phyloP scores from a whole-genome alignment of 2,113 vertebrate genomes.

The Carollia perspicillata region DNA sequence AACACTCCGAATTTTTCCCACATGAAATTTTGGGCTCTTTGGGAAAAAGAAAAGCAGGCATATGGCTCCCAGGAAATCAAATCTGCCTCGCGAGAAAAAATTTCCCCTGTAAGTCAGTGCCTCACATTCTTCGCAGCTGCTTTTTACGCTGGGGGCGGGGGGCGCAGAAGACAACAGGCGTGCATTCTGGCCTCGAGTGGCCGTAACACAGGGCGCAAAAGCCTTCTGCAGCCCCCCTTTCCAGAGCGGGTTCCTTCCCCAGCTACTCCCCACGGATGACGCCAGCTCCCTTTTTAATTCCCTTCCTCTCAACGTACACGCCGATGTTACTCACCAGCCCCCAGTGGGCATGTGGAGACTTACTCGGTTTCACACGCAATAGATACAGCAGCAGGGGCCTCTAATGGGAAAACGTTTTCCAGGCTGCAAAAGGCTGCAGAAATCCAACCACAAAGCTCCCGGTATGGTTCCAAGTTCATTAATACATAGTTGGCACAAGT shows the following conservation, averaged over 20 bases:
- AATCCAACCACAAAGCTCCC: constrained; percentile 52
- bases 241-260: background rate
- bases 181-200: background rate
- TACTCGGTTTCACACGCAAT: constrained; percentile 56
- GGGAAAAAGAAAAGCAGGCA: constrained; percentile 44
- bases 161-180: background rate
- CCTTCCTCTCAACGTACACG: background rate
- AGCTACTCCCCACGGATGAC: constrained; percentile 29
- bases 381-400: constrained; percentile 63
- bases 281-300: constrained; percentile 58
- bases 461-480: constrained; percentile 41
- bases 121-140: background rate
- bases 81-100: constrained; percentile 39
- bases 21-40: constrained; percentile 32
- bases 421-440: constrained; percentile 56
- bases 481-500: constrained; percentile 36
- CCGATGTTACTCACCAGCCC: constrained; percentile 36
- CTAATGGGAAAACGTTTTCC: constrained; percentile 44
- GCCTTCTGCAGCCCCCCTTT: background rate
- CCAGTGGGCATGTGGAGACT: constrained; percentile 31
- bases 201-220: background rate
- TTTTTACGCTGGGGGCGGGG: background rate
- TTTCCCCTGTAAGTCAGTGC: background rate
- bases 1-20: constrained; percentile 52
- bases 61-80: constrained; percentile 59